Conservation (phyloP, 2,113 vertebrate species). For the Seriola rivoliana region DNA sequence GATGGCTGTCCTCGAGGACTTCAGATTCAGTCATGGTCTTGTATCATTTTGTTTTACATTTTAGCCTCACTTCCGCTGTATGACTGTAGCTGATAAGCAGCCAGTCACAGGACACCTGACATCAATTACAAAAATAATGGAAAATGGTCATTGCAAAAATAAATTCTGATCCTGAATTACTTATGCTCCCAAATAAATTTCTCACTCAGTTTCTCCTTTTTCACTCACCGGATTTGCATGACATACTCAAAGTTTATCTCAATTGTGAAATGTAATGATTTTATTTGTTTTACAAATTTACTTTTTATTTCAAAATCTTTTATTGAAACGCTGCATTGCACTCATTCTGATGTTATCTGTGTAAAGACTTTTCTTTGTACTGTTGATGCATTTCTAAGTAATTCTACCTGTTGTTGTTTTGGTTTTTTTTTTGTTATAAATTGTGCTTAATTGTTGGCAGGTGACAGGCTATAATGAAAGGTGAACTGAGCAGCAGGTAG, state of each 20-base stretch:
- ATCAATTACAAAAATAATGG: too few species aligned
- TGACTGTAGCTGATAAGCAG: not conserved
- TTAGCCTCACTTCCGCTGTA: not conserved
- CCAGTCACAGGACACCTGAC: not conserved
- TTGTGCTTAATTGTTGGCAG: constrained; percentile 53
- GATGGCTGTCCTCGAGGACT: not conserved
- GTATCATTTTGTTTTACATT: constrained; percentile 17
- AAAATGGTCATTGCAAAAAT: not conserved
- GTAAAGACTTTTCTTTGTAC: constrained; percentile 64
- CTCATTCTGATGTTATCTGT: constrained; percentile 53
- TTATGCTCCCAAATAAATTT: not conserved
- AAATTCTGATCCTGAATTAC: not conserved
- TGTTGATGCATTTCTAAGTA: constrained; percentile 58
- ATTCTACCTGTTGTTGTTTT: constrained; percentile 31
- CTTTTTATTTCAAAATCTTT: constrained; percentile 44
- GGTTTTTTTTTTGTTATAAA: constrained; percentile 23
- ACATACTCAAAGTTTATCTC: constrained; percentile 11
- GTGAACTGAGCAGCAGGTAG: constrained; percentile 54
- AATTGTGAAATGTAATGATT: constrained; percentile 7
- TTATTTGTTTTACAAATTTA: constrained; percentile 38
- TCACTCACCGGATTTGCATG: constrained; percentile 21
- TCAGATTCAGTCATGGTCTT: not conserved
- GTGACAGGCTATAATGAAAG: constrained; percentile 38
- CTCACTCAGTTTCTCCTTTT: not conserved
- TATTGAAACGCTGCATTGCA: constrained; percentile 66